Conservation (phyloP, 2,797 vertebrate genomes). For the Sarcoramphus papa region DNA sequence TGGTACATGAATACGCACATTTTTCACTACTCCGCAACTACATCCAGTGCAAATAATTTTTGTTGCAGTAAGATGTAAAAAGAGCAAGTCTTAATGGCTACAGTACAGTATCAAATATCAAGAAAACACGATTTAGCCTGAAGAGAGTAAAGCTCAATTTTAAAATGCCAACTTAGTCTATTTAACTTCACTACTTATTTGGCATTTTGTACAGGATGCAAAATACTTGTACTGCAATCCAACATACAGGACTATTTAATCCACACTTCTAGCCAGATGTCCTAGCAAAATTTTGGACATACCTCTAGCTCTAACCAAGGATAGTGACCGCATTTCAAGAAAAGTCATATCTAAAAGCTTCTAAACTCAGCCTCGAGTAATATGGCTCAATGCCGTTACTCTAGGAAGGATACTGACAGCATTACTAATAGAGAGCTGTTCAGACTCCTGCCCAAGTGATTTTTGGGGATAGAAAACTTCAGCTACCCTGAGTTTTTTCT, state of each 20-base stretch:
- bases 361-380: background rate
- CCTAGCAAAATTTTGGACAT: background rate
- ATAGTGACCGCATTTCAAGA: background rate
- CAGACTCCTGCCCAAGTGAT: conserved; percentile 30
- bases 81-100: conserved; percentile 39
- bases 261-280: background rate
- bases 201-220: background rate
- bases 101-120: background rate
- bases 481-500: background rate
- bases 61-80: background rate
- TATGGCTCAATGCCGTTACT: background rate
- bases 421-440: background rate
- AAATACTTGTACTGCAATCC: background rate
- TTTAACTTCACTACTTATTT: conserved; percentile 12
- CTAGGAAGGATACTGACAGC: background rate
- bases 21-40: background rate
- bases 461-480: background rate
- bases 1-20: background rate
- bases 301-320: background rate
- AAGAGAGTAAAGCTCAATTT: conserved; percentile 2
- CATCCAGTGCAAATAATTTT: background rate
- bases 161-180: conserved; percentile 13
- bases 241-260: background rate
- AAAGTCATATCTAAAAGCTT: background rate
- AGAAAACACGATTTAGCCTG: conserved; percentile 25